These are phyloP conservation scores for Erethizon dorsatum DNA, from an alignment of 2,797 vertebrate species.

Conservation along the genomic window DNA sequence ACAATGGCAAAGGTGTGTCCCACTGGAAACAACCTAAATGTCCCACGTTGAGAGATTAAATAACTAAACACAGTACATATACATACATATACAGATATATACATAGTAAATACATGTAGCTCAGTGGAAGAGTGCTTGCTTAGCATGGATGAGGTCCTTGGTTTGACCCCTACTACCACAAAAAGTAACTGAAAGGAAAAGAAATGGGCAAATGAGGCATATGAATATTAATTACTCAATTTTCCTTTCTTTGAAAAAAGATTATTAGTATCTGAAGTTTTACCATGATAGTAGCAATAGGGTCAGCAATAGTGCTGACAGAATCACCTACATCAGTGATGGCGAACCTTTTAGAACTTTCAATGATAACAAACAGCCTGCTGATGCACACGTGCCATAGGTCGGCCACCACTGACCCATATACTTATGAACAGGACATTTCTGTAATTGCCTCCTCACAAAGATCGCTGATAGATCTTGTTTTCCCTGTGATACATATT, in stretches of 20 bases:
- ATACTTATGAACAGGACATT: neutral
- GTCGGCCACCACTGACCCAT: neutral
- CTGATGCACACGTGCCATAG: neutral
- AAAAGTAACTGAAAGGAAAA: neutral
- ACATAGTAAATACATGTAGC: neutral
- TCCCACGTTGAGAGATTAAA: neutral
- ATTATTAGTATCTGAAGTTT: conserved; percentile 34
- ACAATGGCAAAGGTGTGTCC: neutral
- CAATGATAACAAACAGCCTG: neutral
- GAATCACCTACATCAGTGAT: neutral
- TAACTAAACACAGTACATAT: neutral
- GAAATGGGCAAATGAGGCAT: neutral
- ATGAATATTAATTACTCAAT: conserved; percentile 25
- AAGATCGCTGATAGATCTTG: neutral
- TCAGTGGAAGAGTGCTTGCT: neutral
- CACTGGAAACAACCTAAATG: neutral
- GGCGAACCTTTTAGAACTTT: neutral
- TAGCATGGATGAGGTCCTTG: neutral
- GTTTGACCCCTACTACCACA: neutral
- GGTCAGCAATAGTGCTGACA: neutral
- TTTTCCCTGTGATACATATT: neutral
- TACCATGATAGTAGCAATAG: conserved; percentile 3
- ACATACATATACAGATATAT: neutral
- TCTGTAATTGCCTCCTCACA: neutral
- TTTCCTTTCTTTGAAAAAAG: conserved; percentile 16